These are phyloP conservation scores for Aphaenogaster floridana DNA, from an alignment of 1,140 invertebrate genomes.

Conservation along the genomic window DNA sequence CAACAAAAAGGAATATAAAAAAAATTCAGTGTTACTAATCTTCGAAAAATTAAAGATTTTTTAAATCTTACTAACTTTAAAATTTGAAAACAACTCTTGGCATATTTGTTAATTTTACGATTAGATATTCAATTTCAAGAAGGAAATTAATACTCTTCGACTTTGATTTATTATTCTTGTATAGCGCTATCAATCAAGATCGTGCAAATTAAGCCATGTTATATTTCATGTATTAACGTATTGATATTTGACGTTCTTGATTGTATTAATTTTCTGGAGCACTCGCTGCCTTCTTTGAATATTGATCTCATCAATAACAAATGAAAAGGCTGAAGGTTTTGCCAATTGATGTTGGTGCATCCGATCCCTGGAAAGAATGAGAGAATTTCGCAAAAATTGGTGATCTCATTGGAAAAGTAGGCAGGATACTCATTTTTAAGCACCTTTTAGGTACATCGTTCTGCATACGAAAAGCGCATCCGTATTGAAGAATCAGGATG, in stretches of 20 bases:
- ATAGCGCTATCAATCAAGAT: background rate
- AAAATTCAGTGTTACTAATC: background rate
- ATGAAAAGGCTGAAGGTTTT: slow-evolving; percentile 6
- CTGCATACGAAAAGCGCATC: slow-evolving; percentile 25
- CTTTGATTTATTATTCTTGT: background rate
- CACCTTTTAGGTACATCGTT: background rate
- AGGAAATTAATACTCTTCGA: background rate
- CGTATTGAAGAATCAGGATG: slow-evolving; percentile 46
- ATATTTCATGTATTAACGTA: background rate
- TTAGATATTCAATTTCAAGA: background rate
- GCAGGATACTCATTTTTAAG: background rate
- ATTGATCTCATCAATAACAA: slow-evolving; percentile 12
- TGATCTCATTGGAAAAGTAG: background rate
- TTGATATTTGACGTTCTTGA: background rate
- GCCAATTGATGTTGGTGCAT: slow-evolving; percentile 10
- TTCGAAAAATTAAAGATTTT: background rate
- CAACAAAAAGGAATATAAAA: background rate
- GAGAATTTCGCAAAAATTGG: background rate
- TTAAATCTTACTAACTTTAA: background rate
- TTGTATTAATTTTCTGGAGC: background rate
- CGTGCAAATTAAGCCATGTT: background rate
- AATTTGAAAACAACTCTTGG: background rate
- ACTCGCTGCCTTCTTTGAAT: background rate
- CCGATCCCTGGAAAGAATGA: background rate
- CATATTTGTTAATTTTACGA: slow-evolving; percentile 3